Base-by-base conservation (phyloP, 2,113 vertebrate genomes). In the Sander vitreus region DNA sequence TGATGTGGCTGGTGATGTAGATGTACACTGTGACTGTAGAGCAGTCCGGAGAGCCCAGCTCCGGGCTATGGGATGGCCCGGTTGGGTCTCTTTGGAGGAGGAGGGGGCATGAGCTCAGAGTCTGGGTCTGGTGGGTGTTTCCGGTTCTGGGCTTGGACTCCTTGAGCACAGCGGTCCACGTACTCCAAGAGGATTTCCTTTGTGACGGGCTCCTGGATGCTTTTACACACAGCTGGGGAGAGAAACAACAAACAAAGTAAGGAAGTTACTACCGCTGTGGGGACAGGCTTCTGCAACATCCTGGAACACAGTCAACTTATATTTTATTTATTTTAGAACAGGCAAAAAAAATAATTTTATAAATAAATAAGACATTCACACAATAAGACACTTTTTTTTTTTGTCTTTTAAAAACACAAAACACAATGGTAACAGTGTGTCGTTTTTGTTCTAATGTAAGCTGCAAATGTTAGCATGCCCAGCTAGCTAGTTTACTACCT, bases 151-250 rank as follows among this genome's bases (percentile, higher is more conserved):
- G 94, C 94, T 84, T 96, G 96, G 84, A 93, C 91, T 67, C 90
- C 92, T 85, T 94, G 93, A n/a, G 93, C 80, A 73, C 96, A 96
- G 87, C 96, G 96, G 89, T 98, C 97, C 80, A 99, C 95, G 77
- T 97, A 97, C 94, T 98, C 96, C 79, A 99, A 95, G 45, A 99
- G 96, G 88, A 97, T 97, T 89, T 97, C 97, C 96, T 99, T 99
- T 0, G 98, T 99, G 91, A 99, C 98, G 0, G 98, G 98, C 83
- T 97, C 95, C 88, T 96, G 93, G 95, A 99, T 99, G 93, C 97
- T 98, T 88, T 97, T 97, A 86, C 98, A 99, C 72, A 99, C 97
- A 89, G 97, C 98, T 99, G 95, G 57, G 81, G 27, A 74, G 67
- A 71, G 21, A 77, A 30, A 60, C 27, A 23, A 81, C 23, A 74